Evolutionary conservation across 2,888 invertebrate genomes (phyloP), one percentile per base, ranked within the genome.

Genomic region (Hylaea fasciaria): DNA sequence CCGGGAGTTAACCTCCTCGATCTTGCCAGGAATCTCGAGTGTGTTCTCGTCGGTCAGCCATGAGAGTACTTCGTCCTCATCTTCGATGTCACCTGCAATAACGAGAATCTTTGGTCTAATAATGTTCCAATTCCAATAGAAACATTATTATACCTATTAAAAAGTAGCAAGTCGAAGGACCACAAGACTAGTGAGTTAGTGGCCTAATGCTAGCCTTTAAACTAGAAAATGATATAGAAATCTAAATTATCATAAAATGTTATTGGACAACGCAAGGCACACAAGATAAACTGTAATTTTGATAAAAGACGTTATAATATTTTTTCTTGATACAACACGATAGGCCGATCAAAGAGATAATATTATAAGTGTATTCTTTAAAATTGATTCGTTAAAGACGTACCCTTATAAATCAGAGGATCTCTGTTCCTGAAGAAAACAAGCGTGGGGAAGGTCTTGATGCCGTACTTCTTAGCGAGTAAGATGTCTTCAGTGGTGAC

Each of bases 31-130:
- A 77, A 97, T 97, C 86, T 98, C 97, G 10, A 98, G 89, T 5
- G 97, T 97, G 67, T 97, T 95, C 81, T 98, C 97, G 78, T 97
- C 97, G 0, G 97, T 97, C 43, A 98, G 90, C 98, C 98, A 98
- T 0, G 97, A 95, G 28, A 98, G 85, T 0, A 98, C 97, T 83
- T 97, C 97, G 78, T 98, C 97, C 87, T 98, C 98, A 81, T 98
- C 97, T 75, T 96, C 95, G 65, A 98, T 94, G 82, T 98, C 97
- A 53, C 98, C 97, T 93, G 81, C 5, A 65, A 74, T 29, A 45
- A 62, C 68, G 70, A 53, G 8, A 53, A 40, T 17, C 12, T 16
- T 3, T 0, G 35, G 11, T 35, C n/a, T 14, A 35, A 8, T 16
- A 14, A 40, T 4, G 1, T 32, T 7, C 9, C 3, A 32, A 8